Conservation (phyloP, 2,797 vertebrate genomes). For the Protosalanx chinensis region DNA sequence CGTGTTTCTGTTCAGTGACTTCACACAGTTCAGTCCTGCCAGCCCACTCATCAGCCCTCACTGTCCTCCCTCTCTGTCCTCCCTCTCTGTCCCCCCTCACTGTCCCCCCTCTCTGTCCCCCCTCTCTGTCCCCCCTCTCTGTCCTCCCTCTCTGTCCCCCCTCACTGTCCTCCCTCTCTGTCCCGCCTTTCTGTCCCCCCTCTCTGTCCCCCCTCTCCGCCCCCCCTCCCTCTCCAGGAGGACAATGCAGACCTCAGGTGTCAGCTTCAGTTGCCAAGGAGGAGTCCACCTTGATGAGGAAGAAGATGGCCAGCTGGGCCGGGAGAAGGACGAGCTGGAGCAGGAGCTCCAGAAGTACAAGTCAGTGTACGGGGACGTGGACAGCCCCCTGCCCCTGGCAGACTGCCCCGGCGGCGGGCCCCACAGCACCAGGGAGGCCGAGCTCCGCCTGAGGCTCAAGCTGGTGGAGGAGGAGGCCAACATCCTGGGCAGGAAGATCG, state of each 20-base stretch:
- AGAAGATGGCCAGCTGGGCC: slow-evolving; percentile 96
- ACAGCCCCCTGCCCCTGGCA: slow-evolving; percentile 84
- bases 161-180: slow-evolving; percentile 1
- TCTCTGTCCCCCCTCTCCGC: not conserved
- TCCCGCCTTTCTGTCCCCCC: not conserved
- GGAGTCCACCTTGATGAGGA: slow-evolving; percentile 91
- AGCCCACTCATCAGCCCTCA: not conserved
- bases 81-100: too few relatives aligned
- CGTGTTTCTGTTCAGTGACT: too few relatives aligned
- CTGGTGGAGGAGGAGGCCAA: slow-evolving; percentile 97
- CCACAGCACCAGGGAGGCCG: slow-evolving; percentile 85
- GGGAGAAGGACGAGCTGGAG: slow-evolving; percentile 92
- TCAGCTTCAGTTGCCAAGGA: slow-evolving; percentile 97
- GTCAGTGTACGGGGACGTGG: slow-evolving; percentile 91
- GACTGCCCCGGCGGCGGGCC: slow-evolving; percentile 84
- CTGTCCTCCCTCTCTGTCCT: not conserved
- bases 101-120: not conserved
- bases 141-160: not conserved
- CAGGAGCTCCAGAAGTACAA: slow-evolving; percentile 97
- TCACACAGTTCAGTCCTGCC: not conserved
- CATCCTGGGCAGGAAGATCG: slow-evolving; percentile 94
- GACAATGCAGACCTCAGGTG: slow-evolving; percentile 97
- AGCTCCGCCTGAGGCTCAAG: slow-evolving; percentile 88
- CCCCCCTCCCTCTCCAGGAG: slow-evolving; percentile 70
- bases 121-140: not conserved